These are phyloP conservation scores for Pleuronectes platessa DNA, from an alignment of 2,113 vertebrate genomes.

Conservation along the genomic window DNA sequence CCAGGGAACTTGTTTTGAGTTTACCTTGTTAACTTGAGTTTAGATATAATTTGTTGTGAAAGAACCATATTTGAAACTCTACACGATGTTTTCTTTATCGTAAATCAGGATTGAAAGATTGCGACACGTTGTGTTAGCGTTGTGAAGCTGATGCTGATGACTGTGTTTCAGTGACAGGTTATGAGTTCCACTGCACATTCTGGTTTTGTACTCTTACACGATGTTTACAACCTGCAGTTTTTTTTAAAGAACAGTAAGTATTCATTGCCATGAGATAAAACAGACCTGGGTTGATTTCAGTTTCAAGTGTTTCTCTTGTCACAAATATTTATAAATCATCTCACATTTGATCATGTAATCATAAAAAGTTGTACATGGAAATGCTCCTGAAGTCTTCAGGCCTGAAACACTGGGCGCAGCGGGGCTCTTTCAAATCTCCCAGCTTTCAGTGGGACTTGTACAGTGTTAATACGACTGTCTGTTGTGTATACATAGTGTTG, in stretches of 20 bases:
- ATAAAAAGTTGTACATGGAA: background rate
- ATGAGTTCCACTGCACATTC: slow-evolving; percentile 27
- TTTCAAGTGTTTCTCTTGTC: background rate
- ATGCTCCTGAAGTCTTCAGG: slow-evolving; percentile 20
- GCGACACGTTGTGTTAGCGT: background rate
- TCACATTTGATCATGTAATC: slow-evolving; percentile 3
- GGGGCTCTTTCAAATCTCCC: slow-evolving; percentile 25
- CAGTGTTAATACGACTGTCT: slow-evolving; percentile 45
- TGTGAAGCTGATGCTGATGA: slow-evolving; percentile 24
- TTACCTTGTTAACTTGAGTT: slow-evolving; percentile 31
- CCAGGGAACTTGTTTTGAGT: slow-evolving; percentile 20
- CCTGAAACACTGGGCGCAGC: slow-evolving; percentile 29
- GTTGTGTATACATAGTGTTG: slow-evolving; percentile 47
- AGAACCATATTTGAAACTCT: slow-evolving; percentile 24
- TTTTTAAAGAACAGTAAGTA: slow-evolving; percentile 49
- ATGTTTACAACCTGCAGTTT: slow-evolving; percentile 38
- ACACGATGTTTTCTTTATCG: background rate
- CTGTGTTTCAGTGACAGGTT: slow-evolving; percentile 24
- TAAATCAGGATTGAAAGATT: slow-evolving; percentile 3
- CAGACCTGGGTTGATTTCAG: slow-evolving; percentile 13
- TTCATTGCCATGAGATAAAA: slow-evolving; percentile 37
- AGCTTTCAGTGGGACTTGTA: slow-evolving; percentile 50
- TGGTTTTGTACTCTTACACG: slow-evolving; percentile 49
- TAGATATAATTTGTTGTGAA: slow-evolving; percentile 16
- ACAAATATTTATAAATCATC: slow-evolving; percentile 33